phyloP scores from a whole-genome alignment of 1,140 invertebrate species.

The Drosophila ironensis region DNA sequence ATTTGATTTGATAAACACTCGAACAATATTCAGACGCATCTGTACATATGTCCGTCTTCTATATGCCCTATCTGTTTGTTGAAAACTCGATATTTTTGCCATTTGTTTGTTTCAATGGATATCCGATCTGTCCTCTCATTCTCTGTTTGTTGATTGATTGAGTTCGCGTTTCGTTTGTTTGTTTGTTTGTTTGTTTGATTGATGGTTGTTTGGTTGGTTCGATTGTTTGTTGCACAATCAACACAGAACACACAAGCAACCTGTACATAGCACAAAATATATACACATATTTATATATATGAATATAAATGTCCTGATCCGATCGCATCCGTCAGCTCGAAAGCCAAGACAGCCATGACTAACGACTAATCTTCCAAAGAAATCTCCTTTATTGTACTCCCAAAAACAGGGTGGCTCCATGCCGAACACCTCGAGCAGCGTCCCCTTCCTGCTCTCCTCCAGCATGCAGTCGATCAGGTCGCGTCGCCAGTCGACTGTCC shows the following conservation, averaged over 20 bases:
- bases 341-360: slow-evolving; percentile 17
- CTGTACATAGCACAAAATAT: slow-evolving; percentile 47
- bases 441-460: slow-evolving; percentile 90
- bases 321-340: slow-evolving; percentile 25
- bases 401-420: slow-evolving; percentile 89
- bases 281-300: neutral
- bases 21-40: slow-evolving; percentile 17
- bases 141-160: slow-evolving; percentile 27
- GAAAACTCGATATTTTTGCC: neutral
- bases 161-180: slow-evolving; percentile 21
- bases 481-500: slow-evolving; percentile 88
- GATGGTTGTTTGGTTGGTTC: slow-evolving; percentile 26
- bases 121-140: slow-evolving; percentile 9
- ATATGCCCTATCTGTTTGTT: neutral
- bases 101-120: slow-evolving; percentile 22
- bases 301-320: slow-evolving; percentile 26
- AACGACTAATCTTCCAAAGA: slow-evolving; percentile 82
- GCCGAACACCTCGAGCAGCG: slow-evolving; percentile 93
- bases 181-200: slow-evolving; percentile 45
- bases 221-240: slow-evolving; percentile 52
- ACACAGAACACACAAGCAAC: slow-evolving; percentile 31
- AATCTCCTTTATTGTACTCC: slow-evolving; percentile 82
- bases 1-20: slow-evolving; percentile 37
- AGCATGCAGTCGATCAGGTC: slow-evolving; percentile 92
- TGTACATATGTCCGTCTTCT: slow-evolving; percentile 4